Percentiles rank a stretch among this genome's conserved stretches.
These are phyloP conservation scores for Anas bahamensis DNA, from an alignment of 2,797 vertebrate genomes.

Conservation along the genomic window DNA sequence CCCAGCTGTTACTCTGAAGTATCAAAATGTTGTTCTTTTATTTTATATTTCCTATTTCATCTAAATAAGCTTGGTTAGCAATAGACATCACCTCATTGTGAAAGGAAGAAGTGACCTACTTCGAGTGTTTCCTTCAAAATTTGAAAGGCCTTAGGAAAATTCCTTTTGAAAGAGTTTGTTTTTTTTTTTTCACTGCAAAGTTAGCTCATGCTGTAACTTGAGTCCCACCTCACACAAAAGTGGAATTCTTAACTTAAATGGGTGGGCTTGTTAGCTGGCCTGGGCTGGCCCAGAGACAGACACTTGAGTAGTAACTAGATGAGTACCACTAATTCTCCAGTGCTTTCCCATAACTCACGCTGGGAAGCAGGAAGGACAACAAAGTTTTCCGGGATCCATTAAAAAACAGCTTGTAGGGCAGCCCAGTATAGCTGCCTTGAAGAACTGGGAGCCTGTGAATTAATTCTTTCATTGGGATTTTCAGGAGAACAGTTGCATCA, in stretches of 20 bases:
- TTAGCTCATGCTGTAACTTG: background rate
- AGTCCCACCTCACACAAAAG: conserved; percentile 4
- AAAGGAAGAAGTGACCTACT: background rate
- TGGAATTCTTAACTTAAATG: background rate
- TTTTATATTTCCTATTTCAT: background rate
- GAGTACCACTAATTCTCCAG: background rate
- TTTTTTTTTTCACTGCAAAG: background rate
- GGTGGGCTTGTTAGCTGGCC: background rate
- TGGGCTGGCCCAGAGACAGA: background rate
- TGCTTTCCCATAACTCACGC: conserved; percentile 13
- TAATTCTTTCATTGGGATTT: conserved; percentile 49
- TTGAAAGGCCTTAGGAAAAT: background rate
- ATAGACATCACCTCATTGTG: background rate
- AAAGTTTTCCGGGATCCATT: conserved; percentile 16
- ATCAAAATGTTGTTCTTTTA: background rate
- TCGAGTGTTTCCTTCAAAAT: background rate
- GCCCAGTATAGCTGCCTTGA: background rate
- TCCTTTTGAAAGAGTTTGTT: background rate
- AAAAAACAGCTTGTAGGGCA: background rate
- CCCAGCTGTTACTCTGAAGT: background rate
- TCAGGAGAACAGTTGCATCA: conserved; percentile 16
- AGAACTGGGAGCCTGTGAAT: conserved; percentile 10
- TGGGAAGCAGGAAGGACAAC: conserved; percentile 26
- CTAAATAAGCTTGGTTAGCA: background rate
- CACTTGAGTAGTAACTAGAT: background rate